phyloP scores from a whole-genome alignment of 1,140 invertebrate species.

The Tetramorium simillimum region DNA sequence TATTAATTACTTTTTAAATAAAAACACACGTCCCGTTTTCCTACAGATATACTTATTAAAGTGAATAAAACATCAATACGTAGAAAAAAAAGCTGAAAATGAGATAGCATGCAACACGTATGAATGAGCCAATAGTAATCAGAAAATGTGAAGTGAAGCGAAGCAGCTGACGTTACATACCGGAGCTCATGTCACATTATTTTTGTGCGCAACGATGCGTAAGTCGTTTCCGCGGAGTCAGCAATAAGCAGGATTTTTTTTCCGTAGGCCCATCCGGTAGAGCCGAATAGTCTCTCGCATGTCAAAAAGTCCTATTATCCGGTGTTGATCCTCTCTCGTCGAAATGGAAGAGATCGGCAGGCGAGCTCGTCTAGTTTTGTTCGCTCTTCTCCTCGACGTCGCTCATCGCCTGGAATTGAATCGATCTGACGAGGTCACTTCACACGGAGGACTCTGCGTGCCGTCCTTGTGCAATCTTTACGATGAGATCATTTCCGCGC shows the following conservation, averaged over 20 bases:
- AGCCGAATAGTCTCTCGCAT: slow-evolving; percentile 63
- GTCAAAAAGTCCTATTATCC: slow-evolving; percentile 74
- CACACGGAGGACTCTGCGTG: slow-evolving; percentile 59
- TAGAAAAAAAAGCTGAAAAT: slow-evolving; percentile 8
- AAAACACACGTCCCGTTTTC: not conserved
- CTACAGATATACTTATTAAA: slow-evolving; percentile 21
- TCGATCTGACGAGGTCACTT: slow-evolving; percentile 70
- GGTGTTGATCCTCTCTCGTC: slow-evolving; percentile 70
- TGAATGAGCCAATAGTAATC: slow-evolving; percentile 2
- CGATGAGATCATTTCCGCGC: slow-evolving; percentile 47
- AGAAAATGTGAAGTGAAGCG: slow-evolving; percentile 68
- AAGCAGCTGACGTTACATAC: slow-evolving; percentile 76
- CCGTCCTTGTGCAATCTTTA: slow-evolving; percentile 48
- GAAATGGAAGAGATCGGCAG: slow-evolving; percentile 70
- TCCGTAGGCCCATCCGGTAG: slow-evolving; percentile 55
- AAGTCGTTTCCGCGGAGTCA: slow-evolving; percentile 74
- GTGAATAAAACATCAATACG: not conserved
- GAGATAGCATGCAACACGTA: slow-evolving; percentile 4
- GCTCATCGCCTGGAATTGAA: slow-evolving; percentile 72
- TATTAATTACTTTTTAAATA: not conserved
- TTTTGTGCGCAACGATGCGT: slow-evolving; percentile 79
- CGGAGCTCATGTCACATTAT: slow-evolving; percentile 80
- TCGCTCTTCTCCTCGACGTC: slow-evolving; percentile 72
- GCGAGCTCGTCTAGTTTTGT: slow-evolving; percentile 72
- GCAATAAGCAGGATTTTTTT: slow-evolving; percentile 76